Conservation (phyloP, 2,888 invertebrate genomes). For the Tineola bisselliella region DNA sequence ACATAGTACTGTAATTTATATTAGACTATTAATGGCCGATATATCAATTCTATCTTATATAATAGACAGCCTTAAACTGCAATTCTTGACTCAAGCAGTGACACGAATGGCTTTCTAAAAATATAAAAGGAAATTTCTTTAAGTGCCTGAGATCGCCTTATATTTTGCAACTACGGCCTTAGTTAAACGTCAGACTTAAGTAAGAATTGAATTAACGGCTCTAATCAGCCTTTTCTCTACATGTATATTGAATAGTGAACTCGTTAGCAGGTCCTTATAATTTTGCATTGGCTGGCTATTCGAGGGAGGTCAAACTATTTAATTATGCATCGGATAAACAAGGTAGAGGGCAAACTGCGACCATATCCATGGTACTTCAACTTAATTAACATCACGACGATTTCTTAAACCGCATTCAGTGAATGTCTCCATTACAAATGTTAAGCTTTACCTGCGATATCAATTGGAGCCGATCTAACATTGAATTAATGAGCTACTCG, state of each 20-base stretch:
- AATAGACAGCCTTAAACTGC: too few species aligned
- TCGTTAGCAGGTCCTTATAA: neutral
- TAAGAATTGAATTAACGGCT: too few species aligned
- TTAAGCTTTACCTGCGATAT: neutral
- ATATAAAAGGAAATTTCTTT: too few species aligned
- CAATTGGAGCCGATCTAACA: neutral
- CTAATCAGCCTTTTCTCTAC: too few species aligned
- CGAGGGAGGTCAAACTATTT: conserved; percentile 5
- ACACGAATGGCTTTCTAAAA: too few species aligned
- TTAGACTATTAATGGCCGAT: too few species aligned
- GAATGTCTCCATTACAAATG: neutral
- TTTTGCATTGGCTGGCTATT: neutral
- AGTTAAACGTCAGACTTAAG: too few species aligned
- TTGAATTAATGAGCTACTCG: neutral
- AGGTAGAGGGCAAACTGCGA: neutral
- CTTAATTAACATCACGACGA: neutral
- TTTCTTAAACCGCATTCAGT: neutral
- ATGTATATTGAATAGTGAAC: neutral
- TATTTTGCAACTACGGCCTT: too few species aligned
- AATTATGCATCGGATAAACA: conserved; percentile 11
- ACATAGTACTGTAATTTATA: too few species aligned
- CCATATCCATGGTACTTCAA: neutral
- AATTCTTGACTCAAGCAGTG: too few species aligned
- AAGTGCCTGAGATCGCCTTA: too few species aligned
- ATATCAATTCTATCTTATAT: too few species aligned